Percentiles rank a stretch among this genome's conserved stretches.
phyloP scores from a whole-genome alignment of 2,888 invertebrate genomes.

The Torymus auratus region DNA sequence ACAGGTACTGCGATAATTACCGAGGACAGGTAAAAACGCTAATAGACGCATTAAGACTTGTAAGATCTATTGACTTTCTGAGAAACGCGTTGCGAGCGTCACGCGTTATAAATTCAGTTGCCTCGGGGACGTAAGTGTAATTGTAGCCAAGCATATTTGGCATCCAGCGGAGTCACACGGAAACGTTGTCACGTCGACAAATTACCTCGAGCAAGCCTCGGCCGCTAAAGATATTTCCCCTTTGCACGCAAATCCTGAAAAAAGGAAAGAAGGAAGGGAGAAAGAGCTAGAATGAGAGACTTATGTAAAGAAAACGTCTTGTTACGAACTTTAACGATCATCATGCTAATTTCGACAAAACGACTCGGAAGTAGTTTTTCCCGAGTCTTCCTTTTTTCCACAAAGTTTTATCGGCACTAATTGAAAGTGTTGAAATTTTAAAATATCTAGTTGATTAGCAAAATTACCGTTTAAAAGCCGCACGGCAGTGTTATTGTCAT shows the following conservation, averaged over 20 bases:
- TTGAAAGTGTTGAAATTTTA: not conserved
- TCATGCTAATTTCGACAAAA: constrained; percentile 36
- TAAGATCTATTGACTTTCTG: constrained; percentile 37
- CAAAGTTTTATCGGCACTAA: constrained; percentile 14
- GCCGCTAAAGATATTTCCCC: constrained; percentile 53
- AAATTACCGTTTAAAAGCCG: not conserved
- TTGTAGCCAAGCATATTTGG: constrained; percentile 51
- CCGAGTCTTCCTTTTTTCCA: not conserved
- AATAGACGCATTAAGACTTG: constrained; percentile 41
- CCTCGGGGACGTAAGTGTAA: constrained; percentile 47
- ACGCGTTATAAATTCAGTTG: constrained; percentile 54
- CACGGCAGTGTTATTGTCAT: no score
- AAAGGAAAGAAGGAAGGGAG: constrained; percentile 3
- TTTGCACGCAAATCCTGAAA: constrained; percentile 46
- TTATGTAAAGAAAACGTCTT: constrained; percentile 47
- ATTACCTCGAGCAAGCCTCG: constrained; percentile 44
- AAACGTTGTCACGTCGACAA: constrained; percentile 58
- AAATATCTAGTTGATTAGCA: not conserved
- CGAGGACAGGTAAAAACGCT: constrained; percentile 22
- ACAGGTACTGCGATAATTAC: constrained; percentile 20
- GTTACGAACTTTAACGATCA: constrained; percentile 47
- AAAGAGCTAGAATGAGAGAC: not conserved
- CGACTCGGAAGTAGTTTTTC: constrained; percentile 10
- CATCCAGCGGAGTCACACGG: constrained; percentile 51
- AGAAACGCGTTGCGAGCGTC: constrained; percentile 42